Base-by-base conservation (phyloP, 2,888 invertebrate genomes). In the Chaitophorus viminalis region DNA sequence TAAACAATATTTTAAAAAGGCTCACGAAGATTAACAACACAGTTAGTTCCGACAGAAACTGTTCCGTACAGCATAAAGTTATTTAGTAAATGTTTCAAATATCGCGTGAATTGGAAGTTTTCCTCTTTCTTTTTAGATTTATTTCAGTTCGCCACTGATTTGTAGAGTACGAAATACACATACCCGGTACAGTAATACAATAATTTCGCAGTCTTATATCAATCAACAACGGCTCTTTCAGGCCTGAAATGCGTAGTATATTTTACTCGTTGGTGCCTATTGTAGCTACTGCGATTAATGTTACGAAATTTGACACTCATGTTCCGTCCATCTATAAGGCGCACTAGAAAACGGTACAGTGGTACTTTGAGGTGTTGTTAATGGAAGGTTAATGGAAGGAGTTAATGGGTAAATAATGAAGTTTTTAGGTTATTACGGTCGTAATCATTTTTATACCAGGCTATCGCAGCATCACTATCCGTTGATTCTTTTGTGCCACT, bases 141-240 rank as follows among this genome's bases (percentile, higher is more conserved):
- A 9, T 8, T 39, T 46, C 11, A 1, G 46, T 46, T 46, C 9
- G 46, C 46, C 5, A 46, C 46, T 46, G 18, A 21, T 29, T 14
- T 17, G 29, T 31, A 29, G 11, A n/a, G 65, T 17, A 70, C 3
- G n/a, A n/a, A n/a, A n/a, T n/a, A n/a, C n/a, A n/a, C n/a, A n/a
- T n/a, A n/a, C 29, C 9, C 17, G 31, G 17, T 31, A 74, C 36
- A 36, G 9, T 21, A 74, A 11, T 39, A 25, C 25, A 39, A 36
- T 36, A 36, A 39, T 75, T 75, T 36, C 39, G 75, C 85, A 5
- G 9, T 52, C 39, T 85, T 76, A 76, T 76, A 68, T 84, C 39
- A 76, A 52, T 31, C 76, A 29, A 39, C 54, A 29, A 25, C 14
- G 31, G 2, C 52, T 70, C 77, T 85, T 52, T 21, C 52, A n/a